Conservation (phyloP, 1,140 invertebrate species). For the Drosophila lacertosa region DNA sequence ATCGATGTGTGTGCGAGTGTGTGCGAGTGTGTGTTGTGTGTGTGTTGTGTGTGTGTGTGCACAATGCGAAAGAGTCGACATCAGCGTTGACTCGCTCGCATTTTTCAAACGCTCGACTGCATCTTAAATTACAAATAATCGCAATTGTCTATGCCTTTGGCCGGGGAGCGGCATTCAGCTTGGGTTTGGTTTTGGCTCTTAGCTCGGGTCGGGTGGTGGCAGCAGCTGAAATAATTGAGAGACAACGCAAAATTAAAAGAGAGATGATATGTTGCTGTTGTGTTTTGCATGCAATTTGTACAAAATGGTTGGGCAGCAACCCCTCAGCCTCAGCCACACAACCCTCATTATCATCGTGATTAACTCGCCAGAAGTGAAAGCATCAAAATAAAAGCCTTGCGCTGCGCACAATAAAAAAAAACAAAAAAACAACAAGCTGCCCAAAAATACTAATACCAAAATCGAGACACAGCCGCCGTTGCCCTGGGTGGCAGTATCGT, state of each 20-base stretch:
- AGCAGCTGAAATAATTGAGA: constrained; percentile 83
- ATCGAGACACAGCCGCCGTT: constrained; percentile 26
- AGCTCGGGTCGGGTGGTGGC: constrained; percentile 26
- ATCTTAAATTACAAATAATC: constrained; percentile 84
- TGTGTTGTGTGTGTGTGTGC: constrained; percentile 12
- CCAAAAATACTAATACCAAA: constrained; percentile 9
- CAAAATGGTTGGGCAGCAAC: constrained; percentile 46
- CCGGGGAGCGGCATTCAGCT: constrained; percentile 3
- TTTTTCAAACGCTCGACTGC: constrained; percentile 77
- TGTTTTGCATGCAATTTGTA: constrained; percentile 63
- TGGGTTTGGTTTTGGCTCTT: constrained; percentile 32
- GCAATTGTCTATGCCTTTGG: constrained; percentile 66
- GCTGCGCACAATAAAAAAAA: constrained; percentile 33
- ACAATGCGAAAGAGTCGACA: constrained; percentile 45
- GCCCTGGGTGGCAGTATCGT: constrained; percentile 79
- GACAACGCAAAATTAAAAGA: constrained; percentile 73
- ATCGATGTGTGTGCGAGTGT: neutral
- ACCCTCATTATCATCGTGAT: constrained; percentile 81
- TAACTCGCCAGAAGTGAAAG: constrained; percentile 75
- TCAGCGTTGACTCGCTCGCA: constrained; percentile 66
- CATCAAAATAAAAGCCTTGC: constrained; percentile 60
- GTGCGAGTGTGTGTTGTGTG: constrained; percentile 4
- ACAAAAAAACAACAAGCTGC: constrained; percentile 26
- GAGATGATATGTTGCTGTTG: constrained; percentile 47
- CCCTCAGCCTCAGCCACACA: constrained; percentile 47